Evolutionary conservation across 2,113 vertebrate genomes (phyloP).

Genomic region (Calidris pygmaea): DNA sequence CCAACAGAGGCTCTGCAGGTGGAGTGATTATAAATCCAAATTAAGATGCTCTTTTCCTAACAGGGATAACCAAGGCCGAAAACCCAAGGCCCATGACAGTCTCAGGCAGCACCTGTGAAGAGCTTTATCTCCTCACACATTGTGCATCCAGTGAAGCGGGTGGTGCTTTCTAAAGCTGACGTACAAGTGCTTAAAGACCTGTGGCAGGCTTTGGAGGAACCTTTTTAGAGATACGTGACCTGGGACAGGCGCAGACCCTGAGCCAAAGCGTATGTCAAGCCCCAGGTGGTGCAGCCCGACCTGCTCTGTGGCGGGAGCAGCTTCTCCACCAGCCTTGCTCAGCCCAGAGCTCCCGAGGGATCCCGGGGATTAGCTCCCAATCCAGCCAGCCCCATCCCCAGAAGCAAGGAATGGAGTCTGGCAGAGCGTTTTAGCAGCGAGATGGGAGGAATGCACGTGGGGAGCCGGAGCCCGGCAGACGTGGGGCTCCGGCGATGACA

Average conservation of each 20-base stretch:
- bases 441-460: neutral
- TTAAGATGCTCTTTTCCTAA: neutral
- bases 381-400: neutral
- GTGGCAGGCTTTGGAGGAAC: neutral
- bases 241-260: neutral
- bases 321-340: neutral
- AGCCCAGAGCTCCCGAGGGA: neutral
- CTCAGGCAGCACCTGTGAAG: neutral
- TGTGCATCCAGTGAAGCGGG: accelerated
- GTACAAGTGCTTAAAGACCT: neutral
- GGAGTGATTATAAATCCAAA: neutral
- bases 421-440: neutral
- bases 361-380: accelerated
- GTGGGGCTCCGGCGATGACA: accelerated
- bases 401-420: neutral
- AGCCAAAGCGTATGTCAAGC: neutral
- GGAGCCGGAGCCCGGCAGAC: neutral
- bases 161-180: neutral
- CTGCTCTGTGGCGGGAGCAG: accelerated
- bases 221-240: neutral
- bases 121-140: neutral
- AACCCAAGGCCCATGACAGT: neutral
- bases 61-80: neutral
- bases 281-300: neutral
- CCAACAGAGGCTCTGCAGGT: neutral